phyloP scores from a whole-genome alignment of 2,797 vertebrate genomes.

The Ctenosaura bakeri region DNA sequence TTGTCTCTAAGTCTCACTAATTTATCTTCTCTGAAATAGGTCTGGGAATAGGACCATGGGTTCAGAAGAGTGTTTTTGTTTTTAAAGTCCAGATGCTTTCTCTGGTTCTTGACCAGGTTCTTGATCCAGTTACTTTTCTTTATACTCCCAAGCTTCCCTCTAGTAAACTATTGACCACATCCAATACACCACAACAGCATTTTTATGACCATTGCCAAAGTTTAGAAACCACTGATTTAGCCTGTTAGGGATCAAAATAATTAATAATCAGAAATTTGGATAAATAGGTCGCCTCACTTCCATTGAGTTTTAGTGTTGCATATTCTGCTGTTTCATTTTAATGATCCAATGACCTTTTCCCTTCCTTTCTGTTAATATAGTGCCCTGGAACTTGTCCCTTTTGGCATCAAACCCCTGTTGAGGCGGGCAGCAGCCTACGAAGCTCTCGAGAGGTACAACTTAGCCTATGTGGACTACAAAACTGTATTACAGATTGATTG shows the following conservation, averaged over 20 bases:
- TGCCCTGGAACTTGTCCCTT: conserved; percentile 86
- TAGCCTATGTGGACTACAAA: conserved; percentile 93
- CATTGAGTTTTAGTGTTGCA: background rate
- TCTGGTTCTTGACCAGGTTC: background rate
- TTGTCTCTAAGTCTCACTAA: background rate
- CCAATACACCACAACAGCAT: background rate
- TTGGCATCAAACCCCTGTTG: conserved; percentile 90
- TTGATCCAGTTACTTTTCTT: background rate
- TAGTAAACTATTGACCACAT: background rate
- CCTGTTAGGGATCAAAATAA: background rate
- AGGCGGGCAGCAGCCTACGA: conserved; percentile 90
- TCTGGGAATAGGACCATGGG: background rate
- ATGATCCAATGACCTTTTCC: background rate
- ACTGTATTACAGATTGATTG: conserved; percentile 89
- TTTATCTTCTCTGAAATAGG: no score
- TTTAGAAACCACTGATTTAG: background rate
- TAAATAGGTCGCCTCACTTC: background rate
- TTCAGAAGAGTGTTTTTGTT: background rate
- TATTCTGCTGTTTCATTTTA: background rate
- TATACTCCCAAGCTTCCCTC: background rate
- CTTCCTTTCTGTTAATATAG: conserved; percentile 52
- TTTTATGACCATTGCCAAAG: background rate
- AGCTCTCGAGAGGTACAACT: conserved; percentile 88
- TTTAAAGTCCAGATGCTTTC: background rate
- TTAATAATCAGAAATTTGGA: background rate